These are phyloP conservation scores for Oophaga sylvatica DNA, from an alignment of 2,797 vertebrate genomes.

Conservation along the genomic window DNA sequence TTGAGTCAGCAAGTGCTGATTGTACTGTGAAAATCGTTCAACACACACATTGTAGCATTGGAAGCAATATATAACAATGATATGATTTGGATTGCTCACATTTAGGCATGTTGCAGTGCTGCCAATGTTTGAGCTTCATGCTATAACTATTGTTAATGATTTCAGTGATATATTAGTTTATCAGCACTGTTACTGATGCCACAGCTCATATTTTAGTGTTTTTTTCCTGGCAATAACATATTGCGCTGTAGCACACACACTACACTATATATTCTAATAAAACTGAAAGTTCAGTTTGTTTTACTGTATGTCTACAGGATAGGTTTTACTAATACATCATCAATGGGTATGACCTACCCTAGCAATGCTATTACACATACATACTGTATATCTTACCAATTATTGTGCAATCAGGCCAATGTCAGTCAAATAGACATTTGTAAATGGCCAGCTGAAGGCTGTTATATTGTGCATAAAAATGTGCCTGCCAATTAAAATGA, in stretches of 20 bases:
- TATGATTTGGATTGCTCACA: not conserved
- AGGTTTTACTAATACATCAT: not conserved
- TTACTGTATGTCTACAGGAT: not conserved
- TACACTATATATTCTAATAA: not conserved
- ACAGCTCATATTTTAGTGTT: not conserved
- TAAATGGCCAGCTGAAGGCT: no score
- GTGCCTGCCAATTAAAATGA: no score
- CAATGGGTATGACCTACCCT: not conserved
- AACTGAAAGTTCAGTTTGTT: not conserved
- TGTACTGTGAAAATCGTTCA: constrained; percentile 1
- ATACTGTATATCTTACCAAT: no score
- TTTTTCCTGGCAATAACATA: constrained; percentile 29
- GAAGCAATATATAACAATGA: constrained; percentile 9
- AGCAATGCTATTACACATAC: no score
- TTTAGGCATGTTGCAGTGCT: not conserved
- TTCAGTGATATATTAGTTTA: not conserved
- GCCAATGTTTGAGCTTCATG: not conserved
- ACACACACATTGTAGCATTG: not conserved
- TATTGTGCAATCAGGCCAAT: no score
- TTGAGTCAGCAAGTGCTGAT: not conserved
- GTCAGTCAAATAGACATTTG: no score
- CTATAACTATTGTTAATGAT: not conserved
- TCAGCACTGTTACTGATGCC: not conserved
- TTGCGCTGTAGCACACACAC: constrained; percentile 10
- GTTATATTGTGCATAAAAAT: no score